Evolutionary conservation across 2,113 vertebrate species (phyloP).

Genomic region (Aegithalos caudatus): DNA sequence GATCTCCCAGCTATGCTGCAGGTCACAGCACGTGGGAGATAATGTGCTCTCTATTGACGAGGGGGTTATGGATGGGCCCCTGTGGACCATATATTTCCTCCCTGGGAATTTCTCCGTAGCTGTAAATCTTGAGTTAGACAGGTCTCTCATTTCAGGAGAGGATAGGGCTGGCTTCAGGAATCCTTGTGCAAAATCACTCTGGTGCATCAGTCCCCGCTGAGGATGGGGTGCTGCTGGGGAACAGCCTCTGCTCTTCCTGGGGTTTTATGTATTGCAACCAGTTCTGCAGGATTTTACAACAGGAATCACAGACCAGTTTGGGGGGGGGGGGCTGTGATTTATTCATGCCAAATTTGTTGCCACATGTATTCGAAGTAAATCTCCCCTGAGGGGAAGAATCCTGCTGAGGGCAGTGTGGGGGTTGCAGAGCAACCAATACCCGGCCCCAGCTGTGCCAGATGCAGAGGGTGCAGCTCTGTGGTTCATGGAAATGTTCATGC

Average conservation of each 20-base stretch:
- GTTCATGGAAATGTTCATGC: neutral
- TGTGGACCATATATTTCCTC: neutral
- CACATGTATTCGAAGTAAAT: neutral
- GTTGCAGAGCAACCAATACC: neutral
- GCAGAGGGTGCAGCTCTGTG: neutral
- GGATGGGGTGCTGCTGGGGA: neutral
- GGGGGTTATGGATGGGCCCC: constrained; percentile 23
- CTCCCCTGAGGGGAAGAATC: neutral
- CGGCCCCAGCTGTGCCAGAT: neutral
- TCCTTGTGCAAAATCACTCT: neutral
- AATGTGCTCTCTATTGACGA: neutral
- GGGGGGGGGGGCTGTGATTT: neutral
- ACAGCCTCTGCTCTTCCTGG: neutral
- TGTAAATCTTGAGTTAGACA: neutral
- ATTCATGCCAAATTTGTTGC: neutral
- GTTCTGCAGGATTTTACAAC: neutral
- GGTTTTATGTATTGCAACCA: neutral
- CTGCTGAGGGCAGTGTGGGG: neutral
- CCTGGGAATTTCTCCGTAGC: neutral
- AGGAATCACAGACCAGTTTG: neutral
- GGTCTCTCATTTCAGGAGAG: neutral
- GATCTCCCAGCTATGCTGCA: neutral
- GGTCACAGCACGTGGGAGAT: neutral
- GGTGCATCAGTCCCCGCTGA: neutral
- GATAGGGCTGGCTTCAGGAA: neutral